Percentiles rank a stretch among this genome's conserved stretches.
These are phyloP conservation scores for Zootermopsis nevadensis DNA, from an alignment of 2,888 invertebrate genomes.

Conservation along the genomic window DNA sequence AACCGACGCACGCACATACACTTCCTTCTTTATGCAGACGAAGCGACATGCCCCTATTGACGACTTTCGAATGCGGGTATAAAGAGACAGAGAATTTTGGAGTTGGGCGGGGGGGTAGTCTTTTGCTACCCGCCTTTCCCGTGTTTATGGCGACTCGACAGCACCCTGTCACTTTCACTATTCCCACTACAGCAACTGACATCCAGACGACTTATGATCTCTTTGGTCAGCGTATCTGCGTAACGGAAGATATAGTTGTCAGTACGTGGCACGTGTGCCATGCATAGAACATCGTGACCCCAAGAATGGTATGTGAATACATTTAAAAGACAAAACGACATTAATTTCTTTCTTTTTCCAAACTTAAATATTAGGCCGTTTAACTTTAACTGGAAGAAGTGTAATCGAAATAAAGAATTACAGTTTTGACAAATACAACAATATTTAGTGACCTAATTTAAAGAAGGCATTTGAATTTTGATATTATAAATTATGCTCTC, in stretches of 20 bases:
- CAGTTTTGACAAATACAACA: too few species aligned
- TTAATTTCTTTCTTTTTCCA: too few species aligned
- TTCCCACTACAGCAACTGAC: not conserved
- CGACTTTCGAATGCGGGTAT: not conserved
- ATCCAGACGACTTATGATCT: not conserved
- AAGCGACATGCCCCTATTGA: not conserved
- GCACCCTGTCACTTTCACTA: not conserved
- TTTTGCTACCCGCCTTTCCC: not conserved
- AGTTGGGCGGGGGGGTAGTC: not conserved
- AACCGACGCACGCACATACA: too few species aligned
- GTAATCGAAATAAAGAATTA: too few species aligned
- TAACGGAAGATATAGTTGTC: not conserved
- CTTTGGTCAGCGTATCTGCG: not conserved
- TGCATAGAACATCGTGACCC: too few species aligned
- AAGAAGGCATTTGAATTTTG: too few species aligned
- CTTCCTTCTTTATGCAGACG: constrained; percentile 3
- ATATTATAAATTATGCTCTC: too few species aligned
- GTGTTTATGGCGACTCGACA: not conserved
- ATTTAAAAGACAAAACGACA: too few species aligned
- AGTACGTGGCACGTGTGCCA: not conserved
- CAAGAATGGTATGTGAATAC: too few species aligned
- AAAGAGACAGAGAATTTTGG: constrained; percentile 9
- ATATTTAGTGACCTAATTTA: too few species aligned
- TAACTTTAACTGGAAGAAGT: too few species aligned
- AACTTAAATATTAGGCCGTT: too few species aligned